Conservation (phyloP, 2,113 vertebrate species). For the Plecotus auritus region DNA sequence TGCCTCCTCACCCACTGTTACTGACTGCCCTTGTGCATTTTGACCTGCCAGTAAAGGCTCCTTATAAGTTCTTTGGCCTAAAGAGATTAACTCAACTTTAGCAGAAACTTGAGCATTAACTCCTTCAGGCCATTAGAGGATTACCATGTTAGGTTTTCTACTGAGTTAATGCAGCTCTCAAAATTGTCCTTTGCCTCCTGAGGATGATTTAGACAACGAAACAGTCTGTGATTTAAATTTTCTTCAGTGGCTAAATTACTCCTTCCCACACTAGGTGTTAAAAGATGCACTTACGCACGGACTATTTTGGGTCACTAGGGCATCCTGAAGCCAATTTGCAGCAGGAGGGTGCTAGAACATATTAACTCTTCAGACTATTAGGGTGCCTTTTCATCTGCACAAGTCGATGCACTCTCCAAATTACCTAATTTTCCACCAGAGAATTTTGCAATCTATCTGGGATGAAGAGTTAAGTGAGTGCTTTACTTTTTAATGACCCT, state of each 20-base stretch:
- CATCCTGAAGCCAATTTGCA: not conserved
- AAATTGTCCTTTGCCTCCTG: not conserved
- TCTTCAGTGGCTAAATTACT: constrained; percentile 9
- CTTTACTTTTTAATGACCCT: constrained; percentile 36
- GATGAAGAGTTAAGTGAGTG: constrained; percentile 43
- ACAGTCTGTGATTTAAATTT: not conserved
- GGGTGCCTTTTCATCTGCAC: not conserved
- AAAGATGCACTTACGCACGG: not conserved
- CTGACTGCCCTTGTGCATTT: not conserved
- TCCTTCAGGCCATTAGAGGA: not conserved
- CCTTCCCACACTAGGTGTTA: not conserved
- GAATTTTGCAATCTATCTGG: constrained; percentile 29
- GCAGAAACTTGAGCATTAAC: not conserved
- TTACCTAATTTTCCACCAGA: constrained; percentile 51
- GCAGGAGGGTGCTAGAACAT: not conserved
- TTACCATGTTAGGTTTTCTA: not conserved
- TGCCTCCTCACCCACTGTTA: not conserved
- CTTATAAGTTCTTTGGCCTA: not conserved
- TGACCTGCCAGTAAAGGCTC: not conserved
- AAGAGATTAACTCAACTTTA: not conserved
- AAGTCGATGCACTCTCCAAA: not conserved
- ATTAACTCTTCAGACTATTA: constrained; percentile 37
- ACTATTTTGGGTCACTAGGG: not conserved
- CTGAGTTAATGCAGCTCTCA: not conserved
- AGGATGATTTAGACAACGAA: not conserved